Evolutionary conservation across 2,797 vertebrate species (phyloP).

Genomic region (Acanthurus lineatus): DNA sequence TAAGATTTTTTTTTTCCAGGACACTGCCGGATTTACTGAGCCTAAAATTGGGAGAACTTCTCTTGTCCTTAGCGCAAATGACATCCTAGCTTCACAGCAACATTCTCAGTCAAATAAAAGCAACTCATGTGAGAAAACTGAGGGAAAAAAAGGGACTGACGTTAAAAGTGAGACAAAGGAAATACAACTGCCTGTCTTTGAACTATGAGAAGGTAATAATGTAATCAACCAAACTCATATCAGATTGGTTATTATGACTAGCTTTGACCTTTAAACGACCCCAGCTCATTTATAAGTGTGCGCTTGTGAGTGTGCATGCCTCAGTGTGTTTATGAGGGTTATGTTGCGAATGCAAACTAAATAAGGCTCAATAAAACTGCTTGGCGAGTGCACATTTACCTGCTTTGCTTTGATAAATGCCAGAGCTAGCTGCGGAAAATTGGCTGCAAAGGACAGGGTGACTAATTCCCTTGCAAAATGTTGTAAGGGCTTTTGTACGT

Average conservation of each 20-base stretch:
- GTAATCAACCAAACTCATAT: slow-evolving; percentile 9
- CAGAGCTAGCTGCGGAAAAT: slow-evolving; percentile 72
- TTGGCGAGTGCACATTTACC: slow-evolving; percentile 71
- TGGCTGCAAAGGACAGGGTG: slow-evolving; percentile 80
- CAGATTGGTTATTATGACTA: slow-evolving; percentile 48
- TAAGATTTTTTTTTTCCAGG: too few species aligned
- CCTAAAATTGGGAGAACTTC: not conserved
- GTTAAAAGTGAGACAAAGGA: slow-evolving; percentile 10
- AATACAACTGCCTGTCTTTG: slow-evolving; percentile 9
- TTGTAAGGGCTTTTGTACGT: slow-evolving; percentile 67
- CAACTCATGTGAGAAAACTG: not conserved
- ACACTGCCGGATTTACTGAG: not conserved
- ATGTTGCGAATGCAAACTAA: slow-evolving; percentile 59
- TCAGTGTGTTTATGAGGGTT: slow-evolving; percentile 6
- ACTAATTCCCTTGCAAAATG: slow-evolving; percentile 78
- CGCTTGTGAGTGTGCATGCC: not conserved
- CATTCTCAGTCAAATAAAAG: slow-evolving; percentile 3
- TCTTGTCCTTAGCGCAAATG: not conserved
- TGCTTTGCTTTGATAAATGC: slow-evolving; percentile 80
- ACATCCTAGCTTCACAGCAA: not conserved
- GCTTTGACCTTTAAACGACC: slow-evolving; percentile 45
- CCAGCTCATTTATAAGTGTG: not conserved
- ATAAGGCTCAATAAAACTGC: slow-evolving; percentile 75
- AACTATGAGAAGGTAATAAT: slow-evolving; percentile 11
- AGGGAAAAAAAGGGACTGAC: slow-evolving; percentile 2